phyloP scores from a whole-genome alignment of 2,888 invertebrate genomes.

The Epirrita christyi region DNA sequence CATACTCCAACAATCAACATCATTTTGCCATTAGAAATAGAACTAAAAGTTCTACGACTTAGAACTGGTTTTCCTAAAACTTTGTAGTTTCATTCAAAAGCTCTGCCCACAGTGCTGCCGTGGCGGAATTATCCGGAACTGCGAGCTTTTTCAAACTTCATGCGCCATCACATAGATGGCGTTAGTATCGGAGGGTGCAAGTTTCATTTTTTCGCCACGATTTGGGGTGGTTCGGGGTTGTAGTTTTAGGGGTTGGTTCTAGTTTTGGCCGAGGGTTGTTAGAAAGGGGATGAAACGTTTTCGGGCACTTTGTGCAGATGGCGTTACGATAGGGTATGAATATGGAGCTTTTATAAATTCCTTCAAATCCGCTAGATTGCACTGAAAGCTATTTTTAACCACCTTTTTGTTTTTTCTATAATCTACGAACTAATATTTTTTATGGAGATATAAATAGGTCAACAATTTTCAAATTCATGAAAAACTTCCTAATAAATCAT shows the following conservation, averaged over 20 bases:
- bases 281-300: slow-evolving; percentile 53
- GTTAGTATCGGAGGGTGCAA: slow-evolving; percentile 48
- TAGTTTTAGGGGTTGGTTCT: slow-evolving; percentile 54
- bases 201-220: slow-evolving; percentile 40
- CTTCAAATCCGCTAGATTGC: slow-evolving; percentile 17
- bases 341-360: slow-evolving; percentile 17
- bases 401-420: too few relatives aligned
- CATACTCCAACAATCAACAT: slow-evolving; percentile 70
- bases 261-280: slow-evolving; percentile 43
- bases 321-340: slow-evolving; percentile 19
- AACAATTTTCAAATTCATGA: too few relatives aligned
- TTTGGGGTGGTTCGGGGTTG: slow-evolving; percentile 52
- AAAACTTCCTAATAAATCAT: too few relatives aligned
- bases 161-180: slow-evolving; percentile 75
- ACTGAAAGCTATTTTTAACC: neutral
- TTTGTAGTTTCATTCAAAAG: slow-evolving; percentile 75
- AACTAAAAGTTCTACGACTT: slow-evolving; percentile 49
- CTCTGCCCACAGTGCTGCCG: slow-evolving; percentile 58
- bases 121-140: slow-evolving; percentile 66
- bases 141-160: slow-evolving; percentile 66
- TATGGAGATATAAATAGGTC: too few relatives aligned
- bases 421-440: too few relatives aligned
- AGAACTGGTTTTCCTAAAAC: slow-evolving; percentile 49
- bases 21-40: slow-evolving; percentile 50
- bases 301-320: slow-evolving; percentile 31